Conservation (phyloP, 2,797 vertebrate species). For the Thripadectes ignobilis region DNA sequence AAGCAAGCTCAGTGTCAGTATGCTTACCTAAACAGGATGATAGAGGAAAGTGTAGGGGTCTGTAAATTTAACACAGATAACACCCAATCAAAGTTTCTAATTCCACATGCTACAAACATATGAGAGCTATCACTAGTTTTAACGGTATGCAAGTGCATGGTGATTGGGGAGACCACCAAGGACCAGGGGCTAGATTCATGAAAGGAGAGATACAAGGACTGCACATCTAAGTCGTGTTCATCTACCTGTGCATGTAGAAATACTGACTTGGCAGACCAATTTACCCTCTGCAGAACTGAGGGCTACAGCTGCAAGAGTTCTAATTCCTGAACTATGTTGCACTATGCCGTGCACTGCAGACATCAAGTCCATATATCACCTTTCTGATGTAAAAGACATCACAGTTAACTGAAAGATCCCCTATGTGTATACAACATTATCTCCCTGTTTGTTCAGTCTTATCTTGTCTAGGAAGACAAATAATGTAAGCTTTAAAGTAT, state of each 20-base stretch:
- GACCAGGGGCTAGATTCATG: not conserved
- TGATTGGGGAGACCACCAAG: not conserved
- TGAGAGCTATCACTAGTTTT: not conserved
- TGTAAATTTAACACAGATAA: not conserved
- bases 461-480: not conserved
- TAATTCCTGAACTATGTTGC: not conserved
- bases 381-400: not conserved
- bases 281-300: not conserved
- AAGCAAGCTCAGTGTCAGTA: not conserved
- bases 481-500: not conserved
- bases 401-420: not conserved
- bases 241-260: not conserved
- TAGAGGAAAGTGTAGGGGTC: not conserved
- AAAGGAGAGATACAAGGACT: not conserved
- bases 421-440: fast-evolving
- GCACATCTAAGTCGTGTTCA: not conserved
- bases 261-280: not conserved
- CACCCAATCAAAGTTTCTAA: not conserved
- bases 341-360: not conserved
- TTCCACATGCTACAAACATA: not conserved
- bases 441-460: not conserved
- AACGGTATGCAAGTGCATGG: not conserved
- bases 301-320: not conserved
- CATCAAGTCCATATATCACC: not conserved
- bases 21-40: not conserved